Percentiles rank a stretch among this genome's conserved stretches.
phyloP scores from a whole-genome alignment of 2,113 vertebrate species.

The Cryptotis parvus region DNA sequence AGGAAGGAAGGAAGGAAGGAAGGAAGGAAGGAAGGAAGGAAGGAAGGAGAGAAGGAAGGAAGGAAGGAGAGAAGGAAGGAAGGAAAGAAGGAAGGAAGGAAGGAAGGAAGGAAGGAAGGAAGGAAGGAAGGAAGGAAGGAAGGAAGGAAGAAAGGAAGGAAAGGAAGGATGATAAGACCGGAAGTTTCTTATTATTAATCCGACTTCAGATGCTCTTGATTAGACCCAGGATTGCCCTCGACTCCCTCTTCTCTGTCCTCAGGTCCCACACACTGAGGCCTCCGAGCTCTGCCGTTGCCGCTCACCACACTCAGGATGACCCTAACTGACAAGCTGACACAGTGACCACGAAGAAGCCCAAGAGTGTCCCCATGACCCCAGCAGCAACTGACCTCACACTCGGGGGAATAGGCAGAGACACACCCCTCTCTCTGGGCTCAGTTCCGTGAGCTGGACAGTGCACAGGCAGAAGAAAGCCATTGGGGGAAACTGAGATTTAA shows the following conservation, averaged over 20 bases:
- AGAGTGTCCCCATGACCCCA: not conserved
- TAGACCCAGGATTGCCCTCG: not conserved
- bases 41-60: too few relatives aligned
- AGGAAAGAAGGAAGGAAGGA: not conserved
- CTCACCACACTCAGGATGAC: not conserved
- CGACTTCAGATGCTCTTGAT: too few relatives aligned
- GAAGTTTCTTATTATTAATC: too few relatives aligned
- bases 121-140: not conserved
- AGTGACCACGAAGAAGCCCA: not conserved
- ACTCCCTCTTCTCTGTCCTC: not conserved
- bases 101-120: too few relatives aligned
- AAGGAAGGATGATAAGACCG: not conserved
- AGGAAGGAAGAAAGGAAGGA: not conserved
- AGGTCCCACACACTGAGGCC: not conserved
- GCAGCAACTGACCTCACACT: not conserved
- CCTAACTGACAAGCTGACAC: not conserved
- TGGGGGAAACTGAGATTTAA: not conserved
- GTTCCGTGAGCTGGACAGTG: too few relatives aligned
- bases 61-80: not conserved
- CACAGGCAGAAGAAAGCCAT: fast-evolving
- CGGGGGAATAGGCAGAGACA: not conserved
- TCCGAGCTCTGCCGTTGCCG: not conserved
- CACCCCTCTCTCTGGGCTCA: fast-evolving
- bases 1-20: too few relatives aligned
- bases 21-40: too few relatives aligned